Evolutionary conservation across 2,797 vertebrate genomes (phyloP), one percentile per base, ranked within the genome.

Genomic region (Buphagus erythrorhynchus): DNA sequence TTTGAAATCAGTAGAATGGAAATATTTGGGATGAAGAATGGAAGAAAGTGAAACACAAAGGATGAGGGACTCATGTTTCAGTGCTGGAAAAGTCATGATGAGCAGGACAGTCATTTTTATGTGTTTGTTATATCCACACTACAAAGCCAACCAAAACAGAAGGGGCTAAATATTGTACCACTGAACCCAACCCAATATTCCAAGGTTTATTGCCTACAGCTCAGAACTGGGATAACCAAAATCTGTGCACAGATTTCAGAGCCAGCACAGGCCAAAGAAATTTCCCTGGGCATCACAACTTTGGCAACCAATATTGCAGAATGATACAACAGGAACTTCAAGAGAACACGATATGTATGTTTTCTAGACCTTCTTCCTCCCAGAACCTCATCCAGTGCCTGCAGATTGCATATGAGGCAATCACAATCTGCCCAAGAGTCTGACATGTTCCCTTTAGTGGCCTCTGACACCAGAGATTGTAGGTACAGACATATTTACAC

Each of bases 41-140:
- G 71, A 94, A 89, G 85, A 93, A 86, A 86, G 46, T 69, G 75
- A 95, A 96, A 90, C 43, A 91, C 36, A 45, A 88, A 84, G 52
- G 24, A 61, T 67, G 76, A 86, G 25, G 68, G 40, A 52, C 36
- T 88, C 58, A 33, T 83, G 43, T 71, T 91, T 94, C 59, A 90
- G 78, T 51, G 55, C 82, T 78, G 87, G 95, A 91, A 92, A 96
- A 80, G 62, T 36, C 45, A 36, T n/a, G 65, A 92, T 76, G 66
- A 84, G 73, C 63, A 48, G 43, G 51, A 84, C 42, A 81, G 66
- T 92, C 58, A 71, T 81, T 52, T 90, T 90, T 87, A 77, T 2
- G 10, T 86, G 40, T 73, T 93, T 86, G n/a, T 49, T 62, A 86
- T 43, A 77, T 5, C 62, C 46, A 28, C n/a, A 24, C 8, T 29